phyloP scores from a whole-genome alignment of 2,797 vertebrate species.

The Syngnathus acus region DNA sequence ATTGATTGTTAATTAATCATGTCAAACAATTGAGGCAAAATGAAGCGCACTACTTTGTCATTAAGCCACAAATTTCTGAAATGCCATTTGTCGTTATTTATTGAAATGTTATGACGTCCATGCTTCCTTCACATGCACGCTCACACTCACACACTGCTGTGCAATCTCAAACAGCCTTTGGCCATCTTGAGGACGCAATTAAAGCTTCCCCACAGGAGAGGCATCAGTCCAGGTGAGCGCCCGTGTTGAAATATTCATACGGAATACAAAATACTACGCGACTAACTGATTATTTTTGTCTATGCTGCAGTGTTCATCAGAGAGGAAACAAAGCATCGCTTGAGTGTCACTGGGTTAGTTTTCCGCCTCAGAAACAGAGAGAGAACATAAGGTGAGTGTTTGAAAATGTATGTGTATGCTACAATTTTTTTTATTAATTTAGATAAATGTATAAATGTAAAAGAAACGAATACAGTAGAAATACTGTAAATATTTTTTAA shows the following conservation, averaged over 20 bases:
- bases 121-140: not conserved
- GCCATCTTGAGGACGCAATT: not conserved
- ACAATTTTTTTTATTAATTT: not conserved
- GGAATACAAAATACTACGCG: not conserved
- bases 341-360: slow-evolving; percentile 39
- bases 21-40: not conserved
- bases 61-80: not conserved
- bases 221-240: slow-evolving; percentile 2
- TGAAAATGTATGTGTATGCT: not conserved
- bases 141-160: not conserved
- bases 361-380: slow-evolving; percentile 35
- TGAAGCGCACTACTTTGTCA: not conserved
- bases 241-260: not conserved
- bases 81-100: not conserved
- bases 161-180: not conserved
- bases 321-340: slow-evolving; percentile 10
- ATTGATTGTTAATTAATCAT: not conserved
- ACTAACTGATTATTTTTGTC: slow-evolving; percentile 18
- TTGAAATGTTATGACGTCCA: not conserved
- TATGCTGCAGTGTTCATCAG: slow-evolving; percentile 23
- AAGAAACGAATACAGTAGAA: not conserved
- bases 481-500: not conserved
- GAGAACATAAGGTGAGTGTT: slow-evolving; percentile 35
- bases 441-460: not conserved
- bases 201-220: not conserved